Evolutionary conservation across 2,888 invertebrate species (phyloP).

Genomic region (Cantharis flavilabris): DNA sequence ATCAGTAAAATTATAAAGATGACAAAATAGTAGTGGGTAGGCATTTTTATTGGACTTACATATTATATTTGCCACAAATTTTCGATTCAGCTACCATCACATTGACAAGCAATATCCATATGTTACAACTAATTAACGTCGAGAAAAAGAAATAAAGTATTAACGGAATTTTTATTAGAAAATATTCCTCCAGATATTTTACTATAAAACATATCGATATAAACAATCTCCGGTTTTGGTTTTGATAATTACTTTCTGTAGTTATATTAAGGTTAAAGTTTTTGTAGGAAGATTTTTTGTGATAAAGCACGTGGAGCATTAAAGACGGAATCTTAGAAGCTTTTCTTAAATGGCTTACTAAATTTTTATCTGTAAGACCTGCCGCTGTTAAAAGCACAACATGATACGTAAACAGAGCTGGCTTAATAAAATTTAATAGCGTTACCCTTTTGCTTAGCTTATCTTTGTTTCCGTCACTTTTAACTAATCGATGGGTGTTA

Average conservation of each 20-base stretch:
- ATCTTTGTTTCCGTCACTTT: slow-evolving; percentile 16
- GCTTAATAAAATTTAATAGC: slow-evolving; percentile 19
- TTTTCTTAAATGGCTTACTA: slow-evolving; percentile 13
- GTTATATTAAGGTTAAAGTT: slow-evolving; percentile 16
- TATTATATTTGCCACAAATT: neutral
- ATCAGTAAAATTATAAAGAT: neutral
- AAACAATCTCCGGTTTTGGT: slow-evolving; percentile 14
- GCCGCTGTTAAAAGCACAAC: slow-evolving; percentile 24
- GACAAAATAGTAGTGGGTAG: neutral
- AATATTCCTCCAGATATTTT: slow-evolving; percentile 22
- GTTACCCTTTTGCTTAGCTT: slow-evolving; percentile 14
- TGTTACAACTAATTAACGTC: slow-evolving; percentile 26
- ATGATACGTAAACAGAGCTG: slow-evolving; percentile 18
- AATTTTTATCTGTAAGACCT: slow-evolving; percentile 23
- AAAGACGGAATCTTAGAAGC: slow-evolving; percentile 21
- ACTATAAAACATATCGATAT: slow-evolving; percentile 26
- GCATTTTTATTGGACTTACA: neutral
- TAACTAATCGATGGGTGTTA: slow-evolving; percentile 21
- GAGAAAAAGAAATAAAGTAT: slow-evolving; percentile 29
- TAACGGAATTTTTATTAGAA: slow-evolving; percentile 23
- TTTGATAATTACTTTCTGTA: slow-evolving; percentile 19
- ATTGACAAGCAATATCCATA: slow-evolving; percentile 13
- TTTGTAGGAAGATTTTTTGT: slow-evolving; percentile 22
- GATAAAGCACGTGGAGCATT: slow-evolving; percentile 17
- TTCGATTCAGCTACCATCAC: neutral